Evolutionary conservation across 2,797 vertebrate genomes (phyloP).

Genomic region (Carduelis carduelis): DNA sequence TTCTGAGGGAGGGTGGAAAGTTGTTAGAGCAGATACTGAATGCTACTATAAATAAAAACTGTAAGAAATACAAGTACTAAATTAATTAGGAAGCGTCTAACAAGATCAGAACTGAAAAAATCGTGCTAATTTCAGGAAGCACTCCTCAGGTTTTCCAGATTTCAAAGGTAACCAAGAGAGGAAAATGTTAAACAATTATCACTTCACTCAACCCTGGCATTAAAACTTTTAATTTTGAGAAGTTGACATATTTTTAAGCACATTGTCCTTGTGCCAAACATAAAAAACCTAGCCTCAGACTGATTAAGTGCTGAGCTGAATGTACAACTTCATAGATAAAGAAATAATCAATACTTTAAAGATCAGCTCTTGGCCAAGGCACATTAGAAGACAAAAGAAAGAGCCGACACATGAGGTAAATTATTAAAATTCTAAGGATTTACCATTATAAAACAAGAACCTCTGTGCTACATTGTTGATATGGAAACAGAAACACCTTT

Average conservation of each 20-base stretch:
- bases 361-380: neutral
- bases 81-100: neutral
- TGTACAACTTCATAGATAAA: neutral
- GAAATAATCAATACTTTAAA: slow-evolving; percentile 3
- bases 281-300: neutral
- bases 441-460: neutral
- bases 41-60: neutral
- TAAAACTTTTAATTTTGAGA: neutral
- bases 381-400: neutral
- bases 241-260: neutral
- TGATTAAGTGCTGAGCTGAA: neutral
- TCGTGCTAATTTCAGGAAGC: neutral
- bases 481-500: slow-evolving; percentile 28
- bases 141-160: neutral
- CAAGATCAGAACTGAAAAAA: neutral
- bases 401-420: neutral
- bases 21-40: neutral
- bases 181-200: neutral
- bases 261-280: neutral
- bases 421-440: slow-evolving; percentile 10
- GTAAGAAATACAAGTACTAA: neutral
- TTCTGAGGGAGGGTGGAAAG: neutral
- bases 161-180: neutral
- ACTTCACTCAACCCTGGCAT: neutral
- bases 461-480: neutral